Evolutionary conservation across 1,140 invertebrate species (phyloP).

Genomic region (Ips typographus): DNA sequence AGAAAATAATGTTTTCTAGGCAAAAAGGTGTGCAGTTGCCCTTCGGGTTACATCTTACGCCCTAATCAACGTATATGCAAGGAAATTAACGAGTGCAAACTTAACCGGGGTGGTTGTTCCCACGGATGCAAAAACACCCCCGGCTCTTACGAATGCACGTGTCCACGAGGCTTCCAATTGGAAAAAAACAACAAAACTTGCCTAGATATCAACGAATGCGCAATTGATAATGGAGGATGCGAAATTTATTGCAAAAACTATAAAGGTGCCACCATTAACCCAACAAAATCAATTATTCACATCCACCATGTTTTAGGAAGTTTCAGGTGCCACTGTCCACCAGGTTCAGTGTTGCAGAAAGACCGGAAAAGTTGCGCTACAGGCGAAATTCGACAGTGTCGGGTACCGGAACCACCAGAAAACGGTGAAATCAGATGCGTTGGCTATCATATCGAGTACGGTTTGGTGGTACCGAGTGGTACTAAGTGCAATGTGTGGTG

Average conservation of each 20-base stretch:
- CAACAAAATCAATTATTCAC: neutral
- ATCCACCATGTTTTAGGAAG: slow-evolving; percentile 32
- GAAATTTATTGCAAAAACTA: slow-evolving; percentile 56
- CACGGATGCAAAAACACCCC: slow-evolving; percentile 68
- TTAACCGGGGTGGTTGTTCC: slow-evolving; percentile 67
- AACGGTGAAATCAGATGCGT: slow-evolving; percentile 39
- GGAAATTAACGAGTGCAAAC: slow-evolving; percentile 70
- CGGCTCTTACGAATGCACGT: slow-evolving; percentile 60
- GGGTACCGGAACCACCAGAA: slow-evolving; percentile 26
- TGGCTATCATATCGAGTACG: slow-evolving; percentile 22
- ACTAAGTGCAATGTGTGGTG: slow-evolving; percentile 62
- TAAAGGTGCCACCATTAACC: slow-evolving; percentile 37
- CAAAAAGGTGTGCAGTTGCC: slow-evolving; percentile 59
- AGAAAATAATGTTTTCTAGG: slow-evolving; percentile 15
- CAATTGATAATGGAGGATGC: slow-evolving; percentile 56
- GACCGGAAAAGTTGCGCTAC: slow-evolving; percentile 37
- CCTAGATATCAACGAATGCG: slow-evolving; percentile 66
- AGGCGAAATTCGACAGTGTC: slow-evolving; percentile 32
- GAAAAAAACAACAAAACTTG: slow-evolving; percentile 55
- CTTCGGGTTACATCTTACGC: slow-evolving; percentile 56
- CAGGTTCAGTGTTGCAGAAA: slow-evolving; percentile 46
- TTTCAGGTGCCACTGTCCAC: slow-evolving; percentile 55
- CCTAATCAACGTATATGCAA: slow-evolving; percentile 53
- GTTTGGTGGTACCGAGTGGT: slow-evolving; percentile 45
- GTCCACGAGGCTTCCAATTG: slow-evolving; percentile 58